Conservation (phyloP, 2,113 vertebrate genomes). For the Ceuthmochares aereus region DNA sequence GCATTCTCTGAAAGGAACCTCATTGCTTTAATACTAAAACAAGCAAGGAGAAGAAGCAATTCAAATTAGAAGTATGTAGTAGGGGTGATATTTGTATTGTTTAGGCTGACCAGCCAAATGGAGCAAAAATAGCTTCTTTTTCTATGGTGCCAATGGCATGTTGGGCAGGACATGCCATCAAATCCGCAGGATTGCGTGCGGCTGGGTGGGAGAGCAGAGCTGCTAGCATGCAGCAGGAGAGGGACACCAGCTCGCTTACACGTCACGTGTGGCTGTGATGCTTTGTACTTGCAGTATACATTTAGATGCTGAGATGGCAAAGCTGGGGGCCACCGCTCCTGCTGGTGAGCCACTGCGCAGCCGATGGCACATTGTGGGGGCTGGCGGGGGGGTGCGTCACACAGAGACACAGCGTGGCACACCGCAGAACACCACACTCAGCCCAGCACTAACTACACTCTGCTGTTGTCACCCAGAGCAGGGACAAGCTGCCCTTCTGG, state of each 20-base stretch:
- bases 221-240: neutral
- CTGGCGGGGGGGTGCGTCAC: neutral
- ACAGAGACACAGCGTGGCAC: neutral
- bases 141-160: neutral
- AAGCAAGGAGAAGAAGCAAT: neutral
- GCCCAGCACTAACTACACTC: rapidly evolving
- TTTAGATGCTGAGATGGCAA: neutral
- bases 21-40: neutral
- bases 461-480: conserved; percentile 78
- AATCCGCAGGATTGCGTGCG: rapidly evolving
- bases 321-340: neutral
- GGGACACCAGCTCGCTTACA: neutral
- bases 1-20: neutral
- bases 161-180: neutral
- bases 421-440: too few relatives aligned
- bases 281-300: neutral
- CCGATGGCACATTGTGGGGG: rapidly evolving
- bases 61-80: neutral
- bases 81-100: neutral
- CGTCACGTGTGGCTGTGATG: rapidly evolving
- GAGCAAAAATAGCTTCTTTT: neutral
- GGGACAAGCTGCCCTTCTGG: conserved; percentile 88
- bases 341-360: neutral
- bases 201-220: rapidly evolving
- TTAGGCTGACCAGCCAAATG: neutral